Evolutionary conservation across 2,888 invertebrate genomes (phyloP), one percentile per base, ranked within the genome.

Genomic region (Alloscopus bannaensis): DNA sequence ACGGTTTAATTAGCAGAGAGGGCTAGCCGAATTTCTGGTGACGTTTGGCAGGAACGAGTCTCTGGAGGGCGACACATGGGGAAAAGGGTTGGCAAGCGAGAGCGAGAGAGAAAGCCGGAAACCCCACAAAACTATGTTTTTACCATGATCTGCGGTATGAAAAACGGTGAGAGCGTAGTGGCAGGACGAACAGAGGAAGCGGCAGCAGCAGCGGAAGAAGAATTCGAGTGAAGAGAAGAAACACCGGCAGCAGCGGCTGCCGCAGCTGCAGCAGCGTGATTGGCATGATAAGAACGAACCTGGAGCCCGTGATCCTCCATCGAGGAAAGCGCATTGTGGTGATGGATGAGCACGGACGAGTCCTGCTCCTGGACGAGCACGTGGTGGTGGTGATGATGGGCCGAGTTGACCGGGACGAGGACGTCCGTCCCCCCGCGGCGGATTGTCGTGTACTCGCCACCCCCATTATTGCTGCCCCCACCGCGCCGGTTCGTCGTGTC

Each of bases 321-420:
- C 1, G 93, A 62, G 4, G 77, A 92, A 72, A 95, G 90, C n/a
- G 94, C 94, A 88, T 94, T 94, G 88, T 95, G 95, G 66, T 95
- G 89, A 64, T 77, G 69, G 24, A 77, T 3, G 29, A 77, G 36
- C 42, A 93, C 93, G 80, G 95, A 92, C 3, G 52, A 52, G 87
- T 93, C 92, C 86, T 95, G 94, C 84, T 90, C 87, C 87, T 88
- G 89, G 88, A 87, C 89, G 83, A 87, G 90, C 86, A 89, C 90
- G 87, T 90, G 91, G 85, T 90, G 90, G 86, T 70, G 77, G 69
- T 77, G 77, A 20, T 77, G 77, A 24, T 72, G 72, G 57, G 64
- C 64, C 24, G 50, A 29, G 13, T n/a, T 89, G 8, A 60, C 88
- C 87, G 90, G 91, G 87, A 91, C 90, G 87, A 91, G 89, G 86